These are phyloP conservation scores for Rhodeus uyekii DNA, from an alignment of 2,797 vertebrate species.

Conservation along the genomic window DNA sequence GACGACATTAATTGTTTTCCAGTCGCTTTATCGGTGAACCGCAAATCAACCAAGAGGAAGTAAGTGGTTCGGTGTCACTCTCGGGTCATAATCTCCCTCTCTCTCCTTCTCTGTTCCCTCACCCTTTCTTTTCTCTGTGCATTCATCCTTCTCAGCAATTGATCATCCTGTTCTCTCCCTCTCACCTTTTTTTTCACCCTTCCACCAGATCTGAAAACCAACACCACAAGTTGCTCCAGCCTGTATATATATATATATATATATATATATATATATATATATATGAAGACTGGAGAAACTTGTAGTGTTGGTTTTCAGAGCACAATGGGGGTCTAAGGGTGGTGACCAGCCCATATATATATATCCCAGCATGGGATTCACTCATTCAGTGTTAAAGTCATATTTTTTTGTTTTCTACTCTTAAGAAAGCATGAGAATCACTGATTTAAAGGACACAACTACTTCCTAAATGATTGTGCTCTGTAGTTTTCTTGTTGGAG, in stretches of 20 bases:
- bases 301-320: no score
- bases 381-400: background rate
- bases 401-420: background rate
- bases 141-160: conserved; percentile 14
- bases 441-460: background rate
- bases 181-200: conserved; percentile 24
- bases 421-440: background rate
- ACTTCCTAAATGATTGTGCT: background rate
- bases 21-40: conserved; percentile 24
- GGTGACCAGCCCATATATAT: no score
- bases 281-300: no score
- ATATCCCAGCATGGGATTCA: no score
- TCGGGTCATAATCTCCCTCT: conserved; percentile 19
- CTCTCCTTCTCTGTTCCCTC: background rate
- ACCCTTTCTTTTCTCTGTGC: conserved; percentile 27
- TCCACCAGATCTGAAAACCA: conserved; percentile 7
- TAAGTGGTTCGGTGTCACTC: conserved; percentile 25
- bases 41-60: conserved; percentile 19
- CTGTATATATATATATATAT: no score
- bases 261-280: no score
- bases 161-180: conserved; percentile 39
- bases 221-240: background rate
- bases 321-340: no score
- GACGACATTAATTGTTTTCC: conserved; percentile 55
- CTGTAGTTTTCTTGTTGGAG: background rate